Conservation (phyloP, 2,113 vertebrate genomes). For the Variabilichromis moorii region DNA sequence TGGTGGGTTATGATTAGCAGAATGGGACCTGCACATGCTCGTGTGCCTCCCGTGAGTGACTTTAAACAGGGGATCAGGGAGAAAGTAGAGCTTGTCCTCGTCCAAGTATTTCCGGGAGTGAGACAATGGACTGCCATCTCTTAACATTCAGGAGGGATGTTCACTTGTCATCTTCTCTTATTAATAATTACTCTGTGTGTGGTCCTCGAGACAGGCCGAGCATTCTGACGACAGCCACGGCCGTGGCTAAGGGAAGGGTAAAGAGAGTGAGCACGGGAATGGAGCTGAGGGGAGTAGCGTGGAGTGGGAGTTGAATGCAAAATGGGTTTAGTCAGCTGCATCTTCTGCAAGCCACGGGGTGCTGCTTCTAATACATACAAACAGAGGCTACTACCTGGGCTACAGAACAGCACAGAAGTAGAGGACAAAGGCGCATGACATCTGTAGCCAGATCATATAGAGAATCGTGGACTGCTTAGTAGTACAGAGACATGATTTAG, state of each 20-base stretch:
- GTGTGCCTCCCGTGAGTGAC: constrained; percentile 22
- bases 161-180: constrained; percentile 66
- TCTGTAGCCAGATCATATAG: neutral
- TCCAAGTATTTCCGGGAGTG: neutral
- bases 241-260: constrained; percentile 14
- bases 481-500: constrained; percentile 11
- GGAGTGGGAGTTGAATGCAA: constrained; percentile 56
- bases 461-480: neutral
- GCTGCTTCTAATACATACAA: neutral
- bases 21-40: constrained; percentile 8
- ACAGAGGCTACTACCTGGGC: neutral
- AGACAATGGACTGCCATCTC: neutral
- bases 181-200: constrained; percentile 64
- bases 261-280: neutral
- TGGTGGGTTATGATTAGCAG: constrained; percentile 14
- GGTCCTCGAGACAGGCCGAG: constrained; percentile 55
- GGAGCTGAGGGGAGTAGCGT: constrained; percentile 20
- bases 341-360: constrained; percentile 48
- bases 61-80: constrained; percentile 25
- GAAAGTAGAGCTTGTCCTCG: neutral
- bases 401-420: neutral
- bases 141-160: constrained; percentile 57
- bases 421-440: neutral
- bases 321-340: constrained; percentile 60
- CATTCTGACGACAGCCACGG: constrained; percentile 52